Evolutionary conservation across 1,140 invertebrate genomes (phyloP).

Genomic region (Doryteuthis pealeii): DNA sequence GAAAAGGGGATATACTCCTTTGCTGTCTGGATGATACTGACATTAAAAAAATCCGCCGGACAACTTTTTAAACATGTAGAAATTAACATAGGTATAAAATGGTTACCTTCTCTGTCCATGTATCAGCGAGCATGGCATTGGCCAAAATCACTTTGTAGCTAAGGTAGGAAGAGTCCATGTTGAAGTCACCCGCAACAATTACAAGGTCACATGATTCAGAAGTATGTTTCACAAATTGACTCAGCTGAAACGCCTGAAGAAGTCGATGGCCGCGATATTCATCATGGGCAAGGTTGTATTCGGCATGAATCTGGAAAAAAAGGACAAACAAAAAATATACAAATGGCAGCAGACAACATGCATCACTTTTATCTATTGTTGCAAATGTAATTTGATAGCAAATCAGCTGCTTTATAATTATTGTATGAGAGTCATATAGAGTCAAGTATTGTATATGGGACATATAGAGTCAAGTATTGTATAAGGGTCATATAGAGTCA

Average conservation of each 20-base stretch:
- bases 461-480: too few relatives aligned
- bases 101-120: constrained; percentile 57
- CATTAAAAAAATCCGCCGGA: too few relatives aligned
- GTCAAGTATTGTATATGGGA: too few relatives aligned
- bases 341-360: background rate
- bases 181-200: constrained; percentile 90
- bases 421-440: too few relatives aligned
- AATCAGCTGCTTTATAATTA: too few relatives aligned
- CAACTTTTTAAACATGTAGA: too few relatives aligned
- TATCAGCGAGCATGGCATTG: constrained; percentile 63
- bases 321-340: background rate
- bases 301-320: constrained; percentile 81
- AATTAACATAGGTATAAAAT: too few relatives aligned
- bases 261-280: constrained; percentile 88
- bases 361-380: background rate
- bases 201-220: constrained; percentile 75
- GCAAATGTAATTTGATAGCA: too few relatives aligned
- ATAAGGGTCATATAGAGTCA: too few relatives aligned
- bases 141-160: constrained; percentile 70
- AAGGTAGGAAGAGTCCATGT: constrained; percentile 83
- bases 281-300: constrained; percentile 81
- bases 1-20: too few relatives aligned
- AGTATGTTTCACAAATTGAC: constrained; percentile 88
- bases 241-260: constrained; percentile 89
- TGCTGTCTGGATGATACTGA: too few relatives aligned